phyloP scores from a whole-genome alignment of 2,888 invertebrate species.

The Yponomeuta sedellus region DNA sequence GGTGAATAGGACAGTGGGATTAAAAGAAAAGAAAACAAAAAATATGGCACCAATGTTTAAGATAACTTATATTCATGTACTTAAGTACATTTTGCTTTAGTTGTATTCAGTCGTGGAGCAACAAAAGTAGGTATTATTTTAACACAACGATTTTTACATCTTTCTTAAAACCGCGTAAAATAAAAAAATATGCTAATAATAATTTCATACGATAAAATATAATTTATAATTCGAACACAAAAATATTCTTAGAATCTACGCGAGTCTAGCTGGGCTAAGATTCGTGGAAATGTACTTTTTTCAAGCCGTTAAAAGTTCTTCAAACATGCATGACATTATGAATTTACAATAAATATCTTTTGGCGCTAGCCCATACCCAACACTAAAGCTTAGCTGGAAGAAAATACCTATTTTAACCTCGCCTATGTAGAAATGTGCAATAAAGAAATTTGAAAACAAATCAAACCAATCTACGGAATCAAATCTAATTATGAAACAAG shows the following conservation, averaged over 20 bases:
- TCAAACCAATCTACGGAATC: no score
- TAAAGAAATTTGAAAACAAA: no score
- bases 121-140: neutral
- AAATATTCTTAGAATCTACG: neutral
- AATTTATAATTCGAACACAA: neutral
- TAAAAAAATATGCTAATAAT: neutral
- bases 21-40: constrained; percentile 1
- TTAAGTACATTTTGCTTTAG: constrained; percentile 10
- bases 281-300: no score
- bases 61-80: constrained; percentile 9
- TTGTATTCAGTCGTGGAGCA: constrained; percentile 1
- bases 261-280: neutral
- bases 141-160: no score
- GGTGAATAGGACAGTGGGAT: neutral
- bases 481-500: neutral
- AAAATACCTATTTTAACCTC: no score
- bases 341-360: no score
- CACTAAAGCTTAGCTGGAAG: no score
- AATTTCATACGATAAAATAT: neutral
- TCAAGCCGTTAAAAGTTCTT: no score
- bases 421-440: no score
- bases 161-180: no score
- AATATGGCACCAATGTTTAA: constrained; percentile 10
- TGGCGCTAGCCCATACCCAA: no score
- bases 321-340: no score